A percentile compares a stretch with the other conserved stretches of the same genome.
These are phyloP conservation scores for Phaenicophaeus curvirostris DNA, from an alignment of 2,797 vertebrate genomes.

Conservation along the genomic window DNA sequence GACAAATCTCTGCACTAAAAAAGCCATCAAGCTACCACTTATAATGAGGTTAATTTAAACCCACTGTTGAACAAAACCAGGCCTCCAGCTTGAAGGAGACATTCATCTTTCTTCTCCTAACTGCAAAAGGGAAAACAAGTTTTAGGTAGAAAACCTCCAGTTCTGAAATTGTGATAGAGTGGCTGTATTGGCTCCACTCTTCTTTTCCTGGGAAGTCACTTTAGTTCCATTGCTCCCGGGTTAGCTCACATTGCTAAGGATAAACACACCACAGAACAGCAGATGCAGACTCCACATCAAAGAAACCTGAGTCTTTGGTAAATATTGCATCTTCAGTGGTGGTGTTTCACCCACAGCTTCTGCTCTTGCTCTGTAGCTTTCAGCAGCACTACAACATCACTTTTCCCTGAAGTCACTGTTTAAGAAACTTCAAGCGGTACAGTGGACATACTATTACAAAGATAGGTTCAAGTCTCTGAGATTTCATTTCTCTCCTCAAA, in stretches of 20 bases:
- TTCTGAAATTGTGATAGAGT: neutral
- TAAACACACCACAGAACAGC: neutral
- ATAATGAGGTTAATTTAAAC: slow-evolving; percentile 71
- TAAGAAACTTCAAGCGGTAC: neutral
- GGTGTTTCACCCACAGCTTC: neutral
- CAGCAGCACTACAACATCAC: neutral
- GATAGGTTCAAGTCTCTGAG: neutral
- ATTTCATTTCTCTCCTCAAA: neutral
- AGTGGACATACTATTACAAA: neutral
- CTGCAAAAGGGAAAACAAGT: neutral
- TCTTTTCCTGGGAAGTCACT: neutral
- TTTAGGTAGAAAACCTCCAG: neutral
- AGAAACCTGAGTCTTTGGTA: neutral
- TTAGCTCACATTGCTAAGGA: neutral
- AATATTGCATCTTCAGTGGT: neutral
- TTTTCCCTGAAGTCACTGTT: neutral
- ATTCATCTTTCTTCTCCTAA: slow-evolving; percentile 25
- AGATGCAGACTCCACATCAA: neutral
- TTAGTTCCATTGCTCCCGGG: neutral
- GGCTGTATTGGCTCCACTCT: neutral
- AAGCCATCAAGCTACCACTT: slow-evolving; percentile 32
- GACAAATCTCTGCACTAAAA: slow-evolving; percentile 55
- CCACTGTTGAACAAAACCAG: slow-evolving; percentile 54
- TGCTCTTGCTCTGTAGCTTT: neutral
- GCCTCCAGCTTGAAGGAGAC: neutral